Base-by-base conservation (phyloP, 1,140 invertebrate species). In the Trichonephila clavata region DNA sequence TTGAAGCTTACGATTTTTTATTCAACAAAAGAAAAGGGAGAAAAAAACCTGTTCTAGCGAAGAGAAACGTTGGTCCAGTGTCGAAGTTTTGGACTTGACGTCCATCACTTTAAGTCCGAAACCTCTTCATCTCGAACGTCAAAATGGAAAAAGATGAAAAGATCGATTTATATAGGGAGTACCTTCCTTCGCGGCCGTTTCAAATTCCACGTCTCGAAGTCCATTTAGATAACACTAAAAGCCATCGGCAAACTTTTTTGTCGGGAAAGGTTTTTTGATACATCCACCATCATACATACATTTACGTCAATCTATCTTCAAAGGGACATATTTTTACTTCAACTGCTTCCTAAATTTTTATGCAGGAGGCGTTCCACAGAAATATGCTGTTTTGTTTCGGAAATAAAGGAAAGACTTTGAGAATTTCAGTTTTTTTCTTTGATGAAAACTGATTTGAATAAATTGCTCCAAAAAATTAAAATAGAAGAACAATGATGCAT, bases 211-310 rank as follows among this genome's bases (percentile, higher is more conserved):
- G 91, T 24, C 83, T 71, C 83, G 32, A 68, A 86, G 92, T 93
- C 92, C 92, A 93, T 93, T 93, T 93, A 93, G 92, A 93, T 93
- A 93, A 93, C 92, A 27, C 92, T 93, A 93, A 93, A 93, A 93
- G 92, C 92, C 61, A 92, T 92, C 81, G 81, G 39, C 81, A 71
- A 92, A 84, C 61, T 92, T 92, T 91, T 90, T 91, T 91, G 59
- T 83, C 65, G 39, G 43, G 90, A 86, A 84, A 83, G 81, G 90
- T 60, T 50, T 21, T 32, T 61, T 21, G 71, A 81, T 91, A 63
- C 80, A 50, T 80, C 39, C 68, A 32, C 68, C 71, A 77, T 77
- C 68, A 91, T 91, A 91, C 63, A 91, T 59, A 80, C 71, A 90
- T 90, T 90, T 57, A 77, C 43, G 87, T 71, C 87, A 20, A 89